phyloP scores from a whole-genome alignment of 2,113 vertebrate genomes.

The Tinamus guttatus region DNA sequence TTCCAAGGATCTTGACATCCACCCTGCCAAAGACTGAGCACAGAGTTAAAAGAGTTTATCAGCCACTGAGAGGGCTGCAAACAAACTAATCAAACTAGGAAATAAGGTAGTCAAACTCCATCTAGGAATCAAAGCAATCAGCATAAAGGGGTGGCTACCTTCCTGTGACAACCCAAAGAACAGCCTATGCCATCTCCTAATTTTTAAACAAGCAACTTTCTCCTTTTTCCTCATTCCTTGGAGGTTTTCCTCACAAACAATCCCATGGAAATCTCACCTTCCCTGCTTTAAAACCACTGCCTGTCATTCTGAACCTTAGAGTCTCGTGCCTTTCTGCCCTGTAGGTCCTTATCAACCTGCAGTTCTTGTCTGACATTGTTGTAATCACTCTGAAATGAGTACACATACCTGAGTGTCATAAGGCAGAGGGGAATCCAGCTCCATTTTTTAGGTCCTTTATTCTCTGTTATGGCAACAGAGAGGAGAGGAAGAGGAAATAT shows the following conservation, averaged over 20 bases:
- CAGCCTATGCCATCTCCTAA: not conserved
- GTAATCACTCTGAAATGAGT: not conserved
- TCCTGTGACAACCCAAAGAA: fast-evolving
- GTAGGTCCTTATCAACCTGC: not conserved
- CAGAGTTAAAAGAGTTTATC: not conserved
- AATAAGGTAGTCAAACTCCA: not conserved
- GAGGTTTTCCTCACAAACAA: not conserved
- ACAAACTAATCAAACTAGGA: too few relatives aligned
- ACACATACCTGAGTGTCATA: fast-evolving
- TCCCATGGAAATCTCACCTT: not conserved
- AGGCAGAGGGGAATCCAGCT: not conserved
- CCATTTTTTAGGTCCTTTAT: not conserved
- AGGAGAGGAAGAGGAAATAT: not conserved
- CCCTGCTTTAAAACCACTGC: not conserved
- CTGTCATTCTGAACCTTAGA: not conserved
- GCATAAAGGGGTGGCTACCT: not conserved
- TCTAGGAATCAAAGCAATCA: not conserved
- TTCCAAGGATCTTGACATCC: not conserved
- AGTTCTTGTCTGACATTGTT: not conserved
- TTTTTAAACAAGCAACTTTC: not conserved
- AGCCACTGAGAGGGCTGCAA: fast-evolving
- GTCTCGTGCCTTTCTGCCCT: not conserved
- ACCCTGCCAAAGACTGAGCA: not conserved
- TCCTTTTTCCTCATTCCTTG: not conserved
- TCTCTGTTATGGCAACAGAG: not conserved